Evolutionary conservation across 2,888 invertebrate genomes (phyloP), one percentile per base, ranked within the genome.

Genomic region (Hirtodrosophila duncani): DNA sequence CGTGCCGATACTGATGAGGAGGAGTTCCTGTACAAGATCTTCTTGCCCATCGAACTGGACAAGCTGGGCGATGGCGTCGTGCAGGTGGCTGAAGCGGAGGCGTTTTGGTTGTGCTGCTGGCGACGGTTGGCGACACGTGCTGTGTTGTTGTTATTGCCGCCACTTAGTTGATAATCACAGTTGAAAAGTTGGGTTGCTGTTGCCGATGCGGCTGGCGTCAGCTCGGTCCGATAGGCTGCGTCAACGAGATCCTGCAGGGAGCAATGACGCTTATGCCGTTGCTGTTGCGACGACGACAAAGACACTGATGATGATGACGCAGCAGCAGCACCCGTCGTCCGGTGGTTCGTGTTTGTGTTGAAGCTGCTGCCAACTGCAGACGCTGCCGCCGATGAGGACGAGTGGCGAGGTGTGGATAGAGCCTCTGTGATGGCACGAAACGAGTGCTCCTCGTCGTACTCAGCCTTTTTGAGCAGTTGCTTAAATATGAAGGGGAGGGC

Each of bases 381-480:
- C 31, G 81, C 34, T 26, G 36, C 31, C 42, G 82, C 70, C 30
- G 83, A 70, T 37, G 59, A 60, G 57, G 70, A 65, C 64, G 81
- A 77, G 56, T 77, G 81, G 77, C 55, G 81, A n/a, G n/a, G n/a
- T n/a, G n/a, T n/a, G n/a, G n/a, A n/a, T n/a, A n/a, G n/a, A n/a
- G n/a, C n/a, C n/a, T n/a, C n/a, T 67, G 77, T 67, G 37, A 84
- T 67, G 63, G 81, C 81, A 67, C 81, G 79, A 68, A 75, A 81
- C 44, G 81, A 72, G 64, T 58, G 83, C 77, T 69, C 89, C 82
- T 93, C 92, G 86, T 93, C 92, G 81, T 92, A 92, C 85, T 94
- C 93, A 64, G 91, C 94, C 84, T 93, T 91, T 82, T 92, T 90
- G 64, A 94, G 88, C 83, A 94, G 88, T 88, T 93, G 91, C 94